Evolutionary conservation across 2,888 invertebrate species (phyloP).

Genomic region (Platycheirus albimanus): DNA sequence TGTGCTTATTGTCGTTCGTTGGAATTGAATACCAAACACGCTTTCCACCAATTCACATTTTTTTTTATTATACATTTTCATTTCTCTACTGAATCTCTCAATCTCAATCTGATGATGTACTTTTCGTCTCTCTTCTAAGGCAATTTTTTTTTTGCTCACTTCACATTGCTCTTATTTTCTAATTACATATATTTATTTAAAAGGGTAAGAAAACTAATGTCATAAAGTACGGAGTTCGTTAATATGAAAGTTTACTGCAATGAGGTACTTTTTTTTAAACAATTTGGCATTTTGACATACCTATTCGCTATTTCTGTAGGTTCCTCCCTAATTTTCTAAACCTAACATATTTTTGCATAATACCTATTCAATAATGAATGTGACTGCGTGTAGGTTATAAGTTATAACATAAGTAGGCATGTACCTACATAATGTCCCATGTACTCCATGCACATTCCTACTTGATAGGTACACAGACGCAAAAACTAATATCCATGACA

Average conservation of each 20-base stretch:
- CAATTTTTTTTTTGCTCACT: constrained; percentile 31
- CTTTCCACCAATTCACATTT: constrained; percentile 52
- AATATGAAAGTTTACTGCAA: no score
- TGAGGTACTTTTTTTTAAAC: no score
- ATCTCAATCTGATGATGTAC: background rate
- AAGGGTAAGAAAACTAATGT: no score
- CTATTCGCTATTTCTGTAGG: no score
- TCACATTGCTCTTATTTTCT: constrained; percentile 36
- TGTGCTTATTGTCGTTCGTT: constrained; percentile 44
- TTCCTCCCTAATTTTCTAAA: no score
- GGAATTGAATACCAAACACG: constrained; percentile 53
- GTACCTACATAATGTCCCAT: no score
- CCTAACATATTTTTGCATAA: no score
- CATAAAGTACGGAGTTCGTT: no score
- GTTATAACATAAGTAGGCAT: no score
- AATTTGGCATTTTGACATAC: no score
- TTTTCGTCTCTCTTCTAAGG: constrained; percentile 16
- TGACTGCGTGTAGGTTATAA: no score
- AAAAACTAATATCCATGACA: background rate
- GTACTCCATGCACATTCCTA: background rate
- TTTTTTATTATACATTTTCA: constrained; percentile 20
- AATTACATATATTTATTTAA: constrained; percentile 16
- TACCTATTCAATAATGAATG: no score
- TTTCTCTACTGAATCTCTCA: constrained; percentile 23
- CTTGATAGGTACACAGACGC: background rate